A percentile compares a stretch with the other conserved stretches of the same genome.
Evolutionary conservation across 2,113 vertebrate genomes (phyloP).

Genomic region (Pao palembangensis): DNA sequence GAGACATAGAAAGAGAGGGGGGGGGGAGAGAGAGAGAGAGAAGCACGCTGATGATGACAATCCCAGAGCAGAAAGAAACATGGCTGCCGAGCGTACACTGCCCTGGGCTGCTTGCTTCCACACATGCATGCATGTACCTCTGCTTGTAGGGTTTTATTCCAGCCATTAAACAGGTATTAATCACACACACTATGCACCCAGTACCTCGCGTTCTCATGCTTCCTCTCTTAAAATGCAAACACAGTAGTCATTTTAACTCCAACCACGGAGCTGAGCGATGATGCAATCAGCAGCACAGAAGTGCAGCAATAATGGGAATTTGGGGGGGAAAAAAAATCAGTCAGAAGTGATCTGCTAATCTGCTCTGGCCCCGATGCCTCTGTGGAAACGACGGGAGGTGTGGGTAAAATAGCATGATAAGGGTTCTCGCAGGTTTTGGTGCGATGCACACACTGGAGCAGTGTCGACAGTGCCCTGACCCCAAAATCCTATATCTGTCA

Average conservation of each 20-base stretch:
- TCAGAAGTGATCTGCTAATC: slow-evolving; percentile 23
- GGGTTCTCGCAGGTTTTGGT: slow-evolving; percentile 38
- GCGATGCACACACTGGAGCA: slow-evolving; percentile 40
- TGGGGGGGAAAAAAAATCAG: background rate
- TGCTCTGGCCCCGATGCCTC: slow-evolving; percentile 17
- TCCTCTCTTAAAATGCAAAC: background rate
- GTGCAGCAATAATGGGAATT: slow-evolving; percentile 41
- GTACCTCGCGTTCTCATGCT: background rate
- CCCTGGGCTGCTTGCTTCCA: slow-evolving; percentile 61
- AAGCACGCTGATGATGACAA: slow-evolving; percentile 57
- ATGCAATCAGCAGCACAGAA: slow-evolving; percentile 31
- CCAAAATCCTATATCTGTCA: slow-evolving; percentile 41
- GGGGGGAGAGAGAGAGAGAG: slow-evolving; percentile 7
- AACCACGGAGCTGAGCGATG: slow-evolving; percentile 16
- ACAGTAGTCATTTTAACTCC: slow-evolving; percentile 16
- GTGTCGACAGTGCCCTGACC: slow-evolving; percentile 28
- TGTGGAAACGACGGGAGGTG: slow-evolving; percentile 16
- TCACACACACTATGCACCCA: slow-evolving; percentile 43
- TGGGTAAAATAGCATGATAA: slow-evolving; percentile 21
- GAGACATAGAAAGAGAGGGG: background rate
- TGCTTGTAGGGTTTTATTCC: slow-evolving; percentile 55
- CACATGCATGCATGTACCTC: slow-evolving; percentile 31
- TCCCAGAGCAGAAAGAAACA: slow-evolving; percentile 60
- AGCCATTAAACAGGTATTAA: slow-evolving; percentile 61
- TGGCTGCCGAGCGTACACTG: slow-evolving; percentile 67